Evolutionary conservation across 2,888 invertebrate genomes (phyloP).

Genomic region (Drosophila rellima): DNA sequence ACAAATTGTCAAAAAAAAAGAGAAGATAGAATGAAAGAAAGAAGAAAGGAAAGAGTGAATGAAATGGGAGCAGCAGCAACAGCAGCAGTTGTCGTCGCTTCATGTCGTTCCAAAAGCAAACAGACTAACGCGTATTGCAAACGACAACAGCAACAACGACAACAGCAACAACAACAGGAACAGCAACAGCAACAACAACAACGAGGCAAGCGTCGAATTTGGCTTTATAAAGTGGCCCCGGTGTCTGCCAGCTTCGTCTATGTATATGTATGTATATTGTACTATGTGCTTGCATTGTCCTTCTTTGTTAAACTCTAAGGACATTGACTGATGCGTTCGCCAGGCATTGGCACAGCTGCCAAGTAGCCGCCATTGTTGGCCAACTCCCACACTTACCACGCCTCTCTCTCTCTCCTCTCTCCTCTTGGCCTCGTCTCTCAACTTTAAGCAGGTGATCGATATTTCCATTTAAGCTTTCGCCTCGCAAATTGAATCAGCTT

Average conservation of each 20-base stretch:
- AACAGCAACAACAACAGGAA: conserved; percentile 31
- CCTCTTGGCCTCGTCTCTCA: conserved; percentile 20
- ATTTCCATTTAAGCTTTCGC: conserved; percentile 41
- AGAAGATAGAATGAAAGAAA: no score
- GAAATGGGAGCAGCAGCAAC: conserved; percentile 13
- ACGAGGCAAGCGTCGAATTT: conserved; percentile 54
- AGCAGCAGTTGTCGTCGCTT: conserved; percentile 57
- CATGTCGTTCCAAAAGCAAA: conserved; percentile 55
- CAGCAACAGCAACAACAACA: conserved; percentile 33
- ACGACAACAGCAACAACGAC: conserved; percentile 39
- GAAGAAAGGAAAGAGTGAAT: conserved; percentile 4
- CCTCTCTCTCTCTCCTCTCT: neutral
- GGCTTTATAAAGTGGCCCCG: conserved; percentile 73
- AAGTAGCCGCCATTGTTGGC: conserved; percentile 64
- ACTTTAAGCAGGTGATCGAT: conserved; percentile 79
- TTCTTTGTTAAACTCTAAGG: conserved; percentile 79
- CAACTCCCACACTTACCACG: conserved; percentile 8
- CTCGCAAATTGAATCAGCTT: conserved; percentile 52
- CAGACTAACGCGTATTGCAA: conserved; percentile 70
- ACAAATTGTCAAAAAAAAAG: conserved; percentile 65
- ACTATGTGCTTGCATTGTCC: conserved; percentile 52
- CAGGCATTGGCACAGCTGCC: conserved; percentile 73
- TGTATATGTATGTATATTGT: conserved; percentile 9
- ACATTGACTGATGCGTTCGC: conserved; percentile 82
- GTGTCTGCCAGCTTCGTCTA: conserved; percentile 32